A percentile compares a stretch with the other conserved stretches of the same genome.
Conservation (phyloP, 2,113 vertebrate genomes). For the Ariopsis seemanni region DNA sequence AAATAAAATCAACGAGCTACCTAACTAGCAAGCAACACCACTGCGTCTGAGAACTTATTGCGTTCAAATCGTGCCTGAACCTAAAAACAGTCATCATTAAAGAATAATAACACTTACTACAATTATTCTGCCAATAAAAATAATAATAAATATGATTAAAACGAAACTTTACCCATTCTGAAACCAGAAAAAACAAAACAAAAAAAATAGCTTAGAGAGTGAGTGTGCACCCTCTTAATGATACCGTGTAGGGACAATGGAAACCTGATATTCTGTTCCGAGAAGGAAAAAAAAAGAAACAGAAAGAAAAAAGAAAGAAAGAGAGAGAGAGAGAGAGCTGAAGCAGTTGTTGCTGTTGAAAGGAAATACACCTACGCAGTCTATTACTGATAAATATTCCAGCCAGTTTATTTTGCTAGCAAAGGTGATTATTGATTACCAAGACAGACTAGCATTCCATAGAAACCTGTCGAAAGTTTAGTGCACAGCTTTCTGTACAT, state of each 20-base stretch:
- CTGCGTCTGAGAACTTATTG: background rate
- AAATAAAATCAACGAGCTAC: background rate
- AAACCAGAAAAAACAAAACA: slow-evolving; percentile 10
- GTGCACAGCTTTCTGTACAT: background rate
- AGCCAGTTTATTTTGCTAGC: background rate
- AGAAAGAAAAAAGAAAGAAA: background rate
- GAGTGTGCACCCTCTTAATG: slow-evolving; percentile 19
- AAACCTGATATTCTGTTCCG: slow-evolving; percentile 21
- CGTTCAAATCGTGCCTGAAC: background rate
- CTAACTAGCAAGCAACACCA: background rate
- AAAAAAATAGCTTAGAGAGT: slow-evolving; percentile 9
- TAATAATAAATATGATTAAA: background rate
- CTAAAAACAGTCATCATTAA: no score
- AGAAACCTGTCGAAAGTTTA: background rate
- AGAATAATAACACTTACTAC: background rate
- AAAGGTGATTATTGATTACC: background rate
- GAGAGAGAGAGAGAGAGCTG: background rate
- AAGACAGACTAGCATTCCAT: background rate
- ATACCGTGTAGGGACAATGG: slow-evolving; percentile 31
- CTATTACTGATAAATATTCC: background rate
- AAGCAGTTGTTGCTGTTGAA: background rate
- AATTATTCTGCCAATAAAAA: background rate
- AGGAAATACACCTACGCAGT: background rate
- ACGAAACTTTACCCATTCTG: slow-evolving; percentile 36
- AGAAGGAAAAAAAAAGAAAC: background rate